Conservation (phyloP, 2,888 invertebrate genomes). For the Heteropelma amictum region DNA sequence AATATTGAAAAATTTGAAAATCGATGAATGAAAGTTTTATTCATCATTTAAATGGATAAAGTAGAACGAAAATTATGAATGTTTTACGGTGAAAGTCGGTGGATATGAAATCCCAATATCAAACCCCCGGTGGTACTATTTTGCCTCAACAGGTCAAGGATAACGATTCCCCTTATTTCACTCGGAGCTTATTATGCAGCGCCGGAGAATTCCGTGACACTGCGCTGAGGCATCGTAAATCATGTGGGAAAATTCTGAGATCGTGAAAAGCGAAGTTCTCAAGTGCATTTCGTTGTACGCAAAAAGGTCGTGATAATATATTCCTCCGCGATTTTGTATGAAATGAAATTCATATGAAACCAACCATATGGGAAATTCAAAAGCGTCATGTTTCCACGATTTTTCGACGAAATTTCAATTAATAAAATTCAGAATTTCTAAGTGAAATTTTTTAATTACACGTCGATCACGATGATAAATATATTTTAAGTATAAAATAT, state of each 20-base stretch:
- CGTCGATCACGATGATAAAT: too few relatives aligned
- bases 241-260: conserved; percentile 5
- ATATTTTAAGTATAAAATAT: too few relatives aligned
- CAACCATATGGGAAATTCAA: too few relatives aligned
- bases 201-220: conserved; percentile 21
- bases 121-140: conserved; percentile 3
- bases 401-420: too few relatives aligned
- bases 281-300: not conserved
- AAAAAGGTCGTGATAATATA: not conserved
- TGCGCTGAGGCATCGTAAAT: conserved; percentile 14
- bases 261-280: not conserved
- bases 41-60: too few relatives aligned
- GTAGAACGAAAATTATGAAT: not conserved
- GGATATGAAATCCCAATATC: conserved; percentile 32
- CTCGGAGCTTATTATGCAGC: conserved; percentile 18
- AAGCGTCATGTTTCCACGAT: too few relatives aligned
- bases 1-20: too few relatives aligned
- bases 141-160: conserved; percentile 43
- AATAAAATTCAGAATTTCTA: too few relatives aligned
- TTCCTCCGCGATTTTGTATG: not conserved
- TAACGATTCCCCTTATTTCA: conserved; percentile 26
- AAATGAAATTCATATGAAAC: too few relatives aligned
- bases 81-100: not conserved
- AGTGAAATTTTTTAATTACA: too few relatives aligned
- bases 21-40: too few relatives aligned